These are phyloP conservation scores for Muscidifurax raptorellus DNA, from an alignment of 1,140 invertebrate species.

Conservation along the genomic window DNA sequence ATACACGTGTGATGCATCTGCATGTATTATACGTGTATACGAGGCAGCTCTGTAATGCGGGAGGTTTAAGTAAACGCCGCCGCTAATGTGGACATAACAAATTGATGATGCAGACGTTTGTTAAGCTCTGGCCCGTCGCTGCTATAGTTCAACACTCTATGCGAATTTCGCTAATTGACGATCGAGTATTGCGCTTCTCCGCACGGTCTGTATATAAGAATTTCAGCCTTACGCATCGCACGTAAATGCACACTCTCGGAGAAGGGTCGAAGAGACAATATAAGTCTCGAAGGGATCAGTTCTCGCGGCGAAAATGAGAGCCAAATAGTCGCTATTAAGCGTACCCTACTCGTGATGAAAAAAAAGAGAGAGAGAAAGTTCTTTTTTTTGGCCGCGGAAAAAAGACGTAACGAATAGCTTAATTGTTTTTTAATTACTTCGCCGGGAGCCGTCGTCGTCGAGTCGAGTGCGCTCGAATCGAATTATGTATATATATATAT, in stretches of 20 bases:
- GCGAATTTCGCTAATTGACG: neutral
- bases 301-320: slow-evolving; percentile 11
- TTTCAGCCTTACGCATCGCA: neutral
- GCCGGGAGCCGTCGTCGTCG: neutral
- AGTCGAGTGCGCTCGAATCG: slow-evolving; percentile 28
- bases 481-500: too few species aligned
- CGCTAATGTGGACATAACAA: too few species aligned
- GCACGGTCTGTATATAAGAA: neutral
- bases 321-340: neutral
- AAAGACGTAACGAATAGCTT: slow-evolving; percentile 9
- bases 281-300: neutral
- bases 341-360: neutral
- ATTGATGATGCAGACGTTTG: too few species aligned
- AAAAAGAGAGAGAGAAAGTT: slow-evolving; percentile 38
- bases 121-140: too few species aligned
- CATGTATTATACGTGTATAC: too few species aligned
- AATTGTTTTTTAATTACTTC: slow-evolving; percentile 37
- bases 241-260: too few species aligned
- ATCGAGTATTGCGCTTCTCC: neutral
- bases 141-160: too few species aligned
- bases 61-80: too few species aligned
- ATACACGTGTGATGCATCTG: neutral
- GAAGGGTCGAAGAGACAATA: neutral
- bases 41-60: too few species aligned
- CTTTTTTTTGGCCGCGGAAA: neutral